These are phyloP conservation scores for Drosophila auraria DNA, from an alignment of 1,140 invertebrate species.

Conservation along the genomic window DNA sequence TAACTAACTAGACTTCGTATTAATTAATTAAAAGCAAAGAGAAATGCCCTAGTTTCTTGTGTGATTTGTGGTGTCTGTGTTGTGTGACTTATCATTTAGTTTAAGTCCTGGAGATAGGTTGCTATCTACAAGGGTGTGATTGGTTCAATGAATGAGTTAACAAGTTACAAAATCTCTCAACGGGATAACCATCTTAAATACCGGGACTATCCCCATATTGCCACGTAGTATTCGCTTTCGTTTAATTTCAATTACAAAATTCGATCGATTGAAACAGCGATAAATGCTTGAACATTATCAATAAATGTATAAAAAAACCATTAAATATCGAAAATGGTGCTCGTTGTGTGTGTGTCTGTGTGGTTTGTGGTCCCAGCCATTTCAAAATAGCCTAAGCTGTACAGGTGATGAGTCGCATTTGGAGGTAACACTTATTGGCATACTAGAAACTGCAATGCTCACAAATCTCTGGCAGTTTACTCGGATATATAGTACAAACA, in stretches of 20 bases:
- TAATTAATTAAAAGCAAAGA: slow-evolving; percentile 46
- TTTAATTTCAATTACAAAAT: slow-evolving; percentile 26
- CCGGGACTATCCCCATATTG: slow-evolving; percentile 4
- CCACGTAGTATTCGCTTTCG: slow-evolving; percentile 11
- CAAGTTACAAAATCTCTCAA: slow-evolving; percentile 25
- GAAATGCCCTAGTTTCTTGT: slow-evolving; percentile 27
- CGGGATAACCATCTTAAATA: slow-evolving; percentile 4
- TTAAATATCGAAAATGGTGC: slow-evolving; percentile 3
- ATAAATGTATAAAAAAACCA: background rate
- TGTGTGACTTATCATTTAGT: slow-evolving; percentile 19
- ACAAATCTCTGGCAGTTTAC: slow-evolving; percentile 45
- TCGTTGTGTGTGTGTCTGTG: background rate
- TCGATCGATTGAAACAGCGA: slow-evolving; percentile 26
- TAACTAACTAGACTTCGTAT: slow-evolving; percentile 45
- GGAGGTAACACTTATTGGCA: slow-evolving; percentile 43
- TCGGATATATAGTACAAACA: slow-evolving; percentile 33
- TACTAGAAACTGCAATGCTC: slow-evolving; percentile 24
- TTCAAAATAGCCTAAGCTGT: slow-evolving; percentile 19
- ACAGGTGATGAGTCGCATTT: slow-evolving; percentile 31
- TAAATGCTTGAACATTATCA: slow-evolving; percentile 24
- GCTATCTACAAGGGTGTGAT: slow-evolving; percentile 33
- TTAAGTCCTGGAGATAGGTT: slow-evolving; percentile 31
- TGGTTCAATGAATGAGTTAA: slow-evolving; percentile 25
- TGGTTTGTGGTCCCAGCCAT: slow-evolving; percentile 36
- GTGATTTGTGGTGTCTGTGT: slow-evolving; percentile 19